Evolutionary conservation across 2,888 invertebrate genomes (phyloP).

Genomic region (Onchidella celtica): DNA sequence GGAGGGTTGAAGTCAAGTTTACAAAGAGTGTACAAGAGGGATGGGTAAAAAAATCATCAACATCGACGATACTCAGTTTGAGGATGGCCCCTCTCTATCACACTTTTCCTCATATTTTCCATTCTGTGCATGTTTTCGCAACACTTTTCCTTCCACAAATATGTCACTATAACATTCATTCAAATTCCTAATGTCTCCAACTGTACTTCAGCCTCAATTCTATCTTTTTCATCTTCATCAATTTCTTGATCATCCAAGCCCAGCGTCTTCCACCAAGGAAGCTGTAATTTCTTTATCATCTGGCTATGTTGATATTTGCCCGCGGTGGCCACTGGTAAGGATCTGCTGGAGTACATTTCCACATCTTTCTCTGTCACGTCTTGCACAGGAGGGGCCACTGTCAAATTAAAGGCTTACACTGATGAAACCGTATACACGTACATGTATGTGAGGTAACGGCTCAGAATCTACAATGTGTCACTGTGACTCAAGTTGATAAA

Average conservation of each 20-base stretch:
- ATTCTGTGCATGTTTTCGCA: not conserved
- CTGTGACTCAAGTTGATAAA: no score
- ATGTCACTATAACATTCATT: not conserved
- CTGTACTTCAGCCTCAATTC: constrained; percentile 43
- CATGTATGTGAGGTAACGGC: no score
- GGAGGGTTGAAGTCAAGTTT: no score
- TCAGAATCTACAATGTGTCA: no score
- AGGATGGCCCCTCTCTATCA: no score
- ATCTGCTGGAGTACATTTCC: constrained; percentile 74
- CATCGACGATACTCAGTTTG: no score
- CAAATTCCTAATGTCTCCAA: constrained; percentile 39
- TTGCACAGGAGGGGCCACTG: constrained; percentile 77
- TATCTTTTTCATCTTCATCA: constrained; percentile 63
- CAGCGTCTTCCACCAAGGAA: constrained; percentile 79
- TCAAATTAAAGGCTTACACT: not conserved
- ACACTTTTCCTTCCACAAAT: not conserved
- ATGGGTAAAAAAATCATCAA: no score
- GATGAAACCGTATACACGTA: no score
- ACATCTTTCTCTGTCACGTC: constrained; percentile 72
- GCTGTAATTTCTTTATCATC: constrained; percentile 67
- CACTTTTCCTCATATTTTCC: no score
- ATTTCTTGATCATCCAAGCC: constrained; percentile 69
- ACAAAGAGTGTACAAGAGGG: no score
- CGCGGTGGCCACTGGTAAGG: constrained; percentile 76
- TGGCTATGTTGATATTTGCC: constrained; percentile 73